Evolutionary conservation across 2,888 invertebrate species (phyloP), one percentile per base, ranked within the genome.

Genomic region (Drosophila buzzatii): DNA sequence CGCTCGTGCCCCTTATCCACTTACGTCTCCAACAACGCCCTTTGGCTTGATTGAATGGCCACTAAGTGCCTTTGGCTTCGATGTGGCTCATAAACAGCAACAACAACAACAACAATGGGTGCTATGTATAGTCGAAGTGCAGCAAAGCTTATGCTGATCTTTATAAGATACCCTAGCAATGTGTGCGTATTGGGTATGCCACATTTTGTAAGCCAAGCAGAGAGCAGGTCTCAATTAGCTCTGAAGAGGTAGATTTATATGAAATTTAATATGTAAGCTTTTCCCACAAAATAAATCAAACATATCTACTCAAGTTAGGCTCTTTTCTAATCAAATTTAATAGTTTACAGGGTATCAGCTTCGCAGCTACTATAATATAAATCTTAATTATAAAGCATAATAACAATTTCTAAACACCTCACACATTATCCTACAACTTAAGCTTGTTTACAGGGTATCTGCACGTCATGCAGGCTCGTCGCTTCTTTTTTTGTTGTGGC

Each of bases 41-140:
- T 16, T 39, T 31, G 62, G 66, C 51, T 72, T 79, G 79, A 85
- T 85, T 85, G 88, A 86, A 83, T 87, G 73, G 69, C 74, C 77
- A 73, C 80, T 88, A 83, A 85, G 83, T 83, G 85, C 88, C 51
- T 81, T 76, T 63, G 45, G 71, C 70, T 76, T 72, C 73, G 73
- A 70, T 73, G 71, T 66, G 77, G 68, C 67, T 68, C 76, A 73
- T 77, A 73, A 87, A 75, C 51, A 70, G 35, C 39, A 51, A 51
- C 61, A 51, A 44, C 49, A 51, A 53, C 45, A 75, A 71, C 55
- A 62, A 57, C 18, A 71, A 27, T 27, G 23, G 16, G n/a, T 57
- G 55, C 51, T 51, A 59, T 47, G 23, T 39, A 23, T 3, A 68
- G 39, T 47, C 52, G 57, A 62, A 75, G 64, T 75, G 62, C 71